A percentile compares a stretch with the other conserved stretches of the same genome.
Evolutionary conservation across 2,888 invertebrate species (phyloP).

Genomic region (Dastarcus helophoroides): DNA sequence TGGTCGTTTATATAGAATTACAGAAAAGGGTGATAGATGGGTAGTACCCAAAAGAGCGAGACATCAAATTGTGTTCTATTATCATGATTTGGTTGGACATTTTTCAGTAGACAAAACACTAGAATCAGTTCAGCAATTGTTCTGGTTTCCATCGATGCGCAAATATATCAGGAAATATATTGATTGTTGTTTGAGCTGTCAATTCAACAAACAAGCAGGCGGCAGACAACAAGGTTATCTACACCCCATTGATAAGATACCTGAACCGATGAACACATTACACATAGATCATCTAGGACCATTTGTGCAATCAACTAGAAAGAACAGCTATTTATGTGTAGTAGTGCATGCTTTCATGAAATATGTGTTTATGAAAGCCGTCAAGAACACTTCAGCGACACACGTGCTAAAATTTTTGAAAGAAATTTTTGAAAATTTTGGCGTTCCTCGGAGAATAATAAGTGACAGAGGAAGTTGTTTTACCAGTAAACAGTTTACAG

Average conservation of each 20-base stretch:
- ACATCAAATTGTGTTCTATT: conserved; percentile 11
- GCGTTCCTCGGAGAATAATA: conserved; percentile 14
- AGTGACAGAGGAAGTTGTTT: conserved; percentile 15
- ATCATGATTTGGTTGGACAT: conserved; percentile 25
- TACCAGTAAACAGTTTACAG: conserved; percentile 15
- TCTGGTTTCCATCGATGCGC: conserved; percentile 21
- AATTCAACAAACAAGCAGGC: conserved; percentile 23
- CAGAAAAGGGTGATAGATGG: conserved; percentile 15
- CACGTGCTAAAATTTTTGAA: conserved; percentile 9
- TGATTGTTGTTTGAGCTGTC: conserved; percentile 22
- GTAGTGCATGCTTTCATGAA: conserved; percentile 26
- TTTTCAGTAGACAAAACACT: conserved; percentile 18
- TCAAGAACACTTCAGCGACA: conserved; percentile 11
- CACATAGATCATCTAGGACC: conserved; percentile 22
- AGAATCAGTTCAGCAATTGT: conserved; percentile 6
- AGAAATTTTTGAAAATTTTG: conserved; percentile 12
- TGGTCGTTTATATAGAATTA: conserved; percentile 9
- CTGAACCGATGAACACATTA: conserved; percentile 20
- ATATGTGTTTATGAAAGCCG: conserved; percentile 23
- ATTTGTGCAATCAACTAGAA: conserved; percentile 16
- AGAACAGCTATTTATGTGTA: conserved; percentile 21
- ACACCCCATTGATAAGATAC: conserved; percentile 16
- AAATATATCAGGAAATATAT: conserved; percentile 22
- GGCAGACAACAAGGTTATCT: conserved; percentile 16
- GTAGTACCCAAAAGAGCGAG: conserved; percentile 23